Conservation (phyloP, 2,113 vertebrate genomes). For the Conger conger region DNA sequence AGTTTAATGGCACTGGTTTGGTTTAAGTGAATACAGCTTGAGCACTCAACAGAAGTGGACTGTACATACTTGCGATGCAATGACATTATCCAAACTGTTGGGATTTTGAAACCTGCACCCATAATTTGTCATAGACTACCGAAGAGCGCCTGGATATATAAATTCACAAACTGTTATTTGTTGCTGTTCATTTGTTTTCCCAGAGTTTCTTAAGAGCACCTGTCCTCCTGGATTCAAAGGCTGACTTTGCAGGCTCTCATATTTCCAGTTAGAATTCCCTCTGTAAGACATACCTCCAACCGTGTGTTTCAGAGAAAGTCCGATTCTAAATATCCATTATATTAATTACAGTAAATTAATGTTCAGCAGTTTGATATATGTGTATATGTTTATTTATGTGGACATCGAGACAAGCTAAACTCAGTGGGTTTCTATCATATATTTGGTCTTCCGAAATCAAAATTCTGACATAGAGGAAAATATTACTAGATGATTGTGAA, state of each 20-base stretch:
- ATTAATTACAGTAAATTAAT: neutral
- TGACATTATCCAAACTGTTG: neutral
- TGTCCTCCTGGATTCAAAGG: neutral
- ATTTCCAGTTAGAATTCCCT: neutral
- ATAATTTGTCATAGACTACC: neutral
- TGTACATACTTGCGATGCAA: neutral
- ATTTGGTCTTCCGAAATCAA: slow-evolving; percentile 17
- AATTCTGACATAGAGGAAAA: neutral
- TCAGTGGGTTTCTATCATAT: neutral
- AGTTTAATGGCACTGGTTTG: neutral
- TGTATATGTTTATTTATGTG: neutral
- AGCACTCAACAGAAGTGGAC: neutral
- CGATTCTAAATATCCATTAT: neutral
- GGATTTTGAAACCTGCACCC: neutral
- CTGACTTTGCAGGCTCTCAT: neutral
- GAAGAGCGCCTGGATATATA: neutral
- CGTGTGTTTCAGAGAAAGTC: neutral
- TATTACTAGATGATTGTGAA: slow-evolving; percentile 10
- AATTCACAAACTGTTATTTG: neutral
- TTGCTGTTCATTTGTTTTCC: neutral
- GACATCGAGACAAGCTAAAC: too few relatives aligned
- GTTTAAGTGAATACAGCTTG: neutral
- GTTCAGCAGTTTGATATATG: neutral
- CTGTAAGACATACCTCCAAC: neutral
- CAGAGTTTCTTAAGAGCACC: neutral